Percentiles rank a stretch among this genome's conserved stretches.
Conservation (phyloP, 1,140 invertebrate species). For the Pteromalus puparum region DNA sequence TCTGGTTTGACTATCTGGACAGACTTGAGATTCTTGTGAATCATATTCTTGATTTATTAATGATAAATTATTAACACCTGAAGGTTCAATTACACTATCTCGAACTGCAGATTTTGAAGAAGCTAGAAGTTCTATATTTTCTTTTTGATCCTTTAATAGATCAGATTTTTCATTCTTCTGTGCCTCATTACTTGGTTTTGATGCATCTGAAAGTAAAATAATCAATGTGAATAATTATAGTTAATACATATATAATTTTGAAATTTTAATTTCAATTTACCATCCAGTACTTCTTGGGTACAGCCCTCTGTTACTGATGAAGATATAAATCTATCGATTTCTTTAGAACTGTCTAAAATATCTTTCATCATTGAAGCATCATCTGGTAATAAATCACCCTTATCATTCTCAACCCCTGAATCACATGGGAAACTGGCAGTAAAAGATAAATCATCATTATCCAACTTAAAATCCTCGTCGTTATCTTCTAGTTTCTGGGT, state of each 20-base stretch:
- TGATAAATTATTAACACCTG: slow-evolving; percentile 61
- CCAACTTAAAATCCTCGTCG: slow-evolving; percentile 37
- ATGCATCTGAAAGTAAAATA: slow-evolving; percentile 33
- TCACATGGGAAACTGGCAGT: slow-evolving; percentile 13
- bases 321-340: slow-evolving; percentile 13
- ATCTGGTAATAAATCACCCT: slow-evolving; percentile 34
- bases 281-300: not conserved
- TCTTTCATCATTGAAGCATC: not conserved
- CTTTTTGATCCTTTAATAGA: not conserved
- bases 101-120: not conserved
- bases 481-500: slow-evolving; percentile 38
- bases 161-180: not conserved
- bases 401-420: slow-evolving; percentile 15
- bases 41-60: slow-evolving; percentile 65
- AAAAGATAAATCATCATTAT: slow-evolving; percentile 37
- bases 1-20: slow-evolving; percentile 17
- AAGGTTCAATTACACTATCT: slow-evolving; percentile 9
- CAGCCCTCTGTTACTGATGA: not conserved
- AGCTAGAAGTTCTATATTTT: not conserved
- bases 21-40: slow-evolving; percentile 66
- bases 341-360: slow-evolving; percentile 27
- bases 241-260: not conserved
- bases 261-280: not conserved
- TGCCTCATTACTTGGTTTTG: not conserved
- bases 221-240: not conserved